phyloP scores from a whole-genome alignment of 1,140 invertebrate genomes.

The Drosophila pruinosa region DNA sequence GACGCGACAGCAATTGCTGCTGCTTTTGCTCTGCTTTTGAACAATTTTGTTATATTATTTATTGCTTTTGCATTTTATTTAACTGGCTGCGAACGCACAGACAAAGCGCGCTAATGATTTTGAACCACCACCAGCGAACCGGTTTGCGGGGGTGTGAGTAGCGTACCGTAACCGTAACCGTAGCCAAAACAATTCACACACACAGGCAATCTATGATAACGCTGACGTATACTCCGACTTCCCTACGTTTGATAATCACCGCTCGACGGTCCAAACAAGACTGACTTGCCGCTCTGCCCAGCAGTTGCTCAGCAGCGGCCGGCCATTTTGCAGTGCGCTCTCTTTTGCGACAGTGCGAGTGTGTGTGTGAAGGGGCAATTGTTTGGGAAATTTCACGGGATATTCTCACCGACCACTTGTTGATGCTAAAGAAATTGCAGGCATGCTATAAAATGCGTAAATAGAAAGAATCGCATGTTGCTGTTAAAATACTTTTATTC shows the following conservation, averaged over 20 bases:
- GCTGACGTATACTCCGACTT: slow-evolving; percentile 42
- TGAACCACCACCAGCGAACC: slow-evolving; percentile 61
- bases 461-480: not conserved
- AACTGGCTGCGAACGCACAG: slow-evolving; percentile 32
- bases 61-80: slow-evolving; percentile 57
- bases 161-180: slow-evolving; percentile 57
- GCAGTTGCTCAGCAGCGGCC: slow-evolving; percentile 26
- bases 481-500: slow-evolving; percentile 45
- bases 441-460: not conserved
- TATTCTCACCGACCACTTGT: slow-evolving; percentile 44
- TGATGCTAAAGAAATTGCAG: not conserved
- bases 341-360: not conserved
- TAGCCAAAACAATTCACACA: slow-evolving; percentile 57
- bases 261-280: slow-evolving; percentile 69
- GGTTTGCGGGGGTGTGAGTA: slow-evolving; percentile 66
- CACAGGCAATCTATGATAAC: slow-evolving; percentile 43
- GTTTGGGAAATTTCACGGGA: slow-evolving; percentile 65
- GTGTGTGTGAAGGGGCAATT: slow-evolving; percentile 46
- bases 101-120: slow-evolving; percentile 31
- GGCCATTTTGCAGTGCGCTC: slow-evolving; percentile 36
- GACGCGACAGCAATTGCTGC: slow-evolving; percentile 14
- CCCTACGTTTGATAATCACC: slow-evolving; percentile 33
- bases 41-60: slow-evolving; percentile 38
- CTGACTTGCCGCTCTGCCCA: slow-evolving; percentile 28
- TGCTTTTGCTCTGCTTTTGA: slow-evolving; percentile 56